Base-by-base conservation (phyloP, 2,797 vertebrate species). In the Macroramphosus scolopax region DNA sequence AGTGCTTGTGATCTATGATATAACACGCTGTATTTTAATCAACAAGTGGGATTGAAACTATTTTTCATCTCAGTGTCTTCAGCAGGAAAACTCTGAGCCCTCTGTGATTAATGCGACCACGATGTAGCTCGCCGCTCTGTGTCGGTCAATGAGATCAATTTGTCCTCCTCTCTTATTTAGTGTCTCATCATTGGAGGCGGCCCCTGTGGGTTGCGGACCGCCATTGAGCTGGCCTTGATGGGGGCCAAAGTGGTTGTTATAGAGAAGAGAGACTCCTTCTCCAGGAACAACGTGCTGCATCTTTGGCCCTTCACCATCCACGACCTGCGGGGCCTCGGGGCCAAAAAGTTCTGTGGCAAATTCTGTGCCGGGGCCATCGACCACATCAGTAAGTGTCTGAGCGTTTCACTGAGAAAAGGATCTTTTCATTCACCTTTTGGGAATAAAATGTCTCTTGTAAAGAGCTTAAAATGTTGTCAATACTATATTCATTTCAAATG, bases 251-350 rank as follows among this genome's bases (percentile, higher is more conserved):
- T 96, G 5, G 91, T 98, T 0, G 91, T 98, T 0, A 92, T 99
- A 8, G 97, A 99, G 77, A 99, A 99, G 84, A 87, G 96, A 47
- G 95, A 98, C 78, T 91, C 95, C 1, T 99, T 99, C 81, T 95
- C 97, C 5, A 91, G 97, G 51, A 94, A 99, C 86, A 99, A 99
- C 0, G 97, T 99, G 31, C 86, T 99, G 17, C 97, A 99, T 59
- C 92, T 99, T 17, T 99, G 97, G 97, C 96, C 97, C 0, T 98
- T 91, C 68, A 99, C 97, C 59, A 99, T 99, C 66, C 95, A 99
- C 0, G 97, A 99, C 75, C 92, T 99, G 17, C 89, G 95, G 10
- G 89, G 92, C 32, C 89, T 99, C 3, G 97, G 96, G 48, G 96
- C 96, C 51, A 99, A 99, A 88, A 98, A 98, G 69, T 98, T 99